Conservation (phyloP, 2,113 vertebrate genomes). For the Hiodon tergisus region DNA sequence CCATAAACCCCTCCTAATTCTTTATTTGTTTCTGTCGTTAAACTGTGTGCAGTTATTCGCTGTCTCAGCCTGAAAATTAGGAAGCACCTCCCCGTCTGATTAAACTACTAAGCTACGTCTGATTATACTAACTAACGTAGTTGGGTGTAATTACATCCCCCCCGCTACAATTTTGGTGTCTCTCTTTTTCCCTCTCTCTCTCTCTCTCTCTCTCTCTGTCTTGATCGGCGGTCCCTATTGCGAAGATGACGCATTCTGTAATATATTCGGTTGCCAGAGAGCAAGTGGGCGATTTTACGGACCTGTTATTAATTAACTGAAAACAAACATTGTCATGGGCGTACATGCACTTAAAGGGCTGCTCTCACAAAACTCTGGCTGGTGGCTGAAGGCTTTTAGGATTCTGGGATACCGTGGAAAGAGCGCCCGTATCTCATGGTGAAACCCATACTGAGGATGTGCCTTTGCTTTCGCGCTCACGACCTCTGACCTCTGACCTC, state of each 20-base stretch:
- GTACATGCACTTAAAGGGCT: background rate
- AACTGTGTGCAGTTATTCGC: too few species aligned
- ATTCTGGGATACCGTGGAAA: too few species aligned
- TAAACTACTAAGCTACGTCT: too few species aligned
- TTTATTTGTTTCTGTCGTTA: too few species aligned
- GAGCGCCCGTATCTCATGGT: background rate
- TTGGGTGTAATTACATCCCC: background rate
- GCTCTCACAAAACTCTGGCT: background rate
- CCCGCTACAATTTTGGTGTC: background rate
- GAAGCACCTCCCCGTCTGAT: too few species aligned
- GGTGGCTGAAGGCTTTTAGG: too few species aligned
- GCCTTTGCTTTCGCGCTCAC: background rate
- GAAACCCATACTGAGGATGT: background rate
- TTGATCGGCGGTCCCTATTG: background rate
- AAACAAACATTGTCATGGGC: constrained; percentile 47
- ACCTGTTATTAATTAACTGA: constrained; percentile 64
- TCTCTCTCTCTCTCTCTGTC: constrained; percentile 11
- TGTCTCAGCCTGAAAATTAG: too few species aligned
- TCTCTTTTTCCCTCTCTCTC: constrained; percentile 10
- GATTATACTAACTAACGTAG: background rate
- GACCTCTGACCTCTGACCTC: background rate
- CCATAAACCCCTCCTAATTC: too few species aligned
- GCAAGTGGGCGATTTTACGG: constrained; percentile 15
- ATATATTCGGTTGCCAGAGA: background rate
- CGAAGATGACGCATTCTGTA: background rate